Evolutionary conservation across 2,888 invertebrate genomes (phyloP).

Genomic region (Empis stercorea): DNA sequence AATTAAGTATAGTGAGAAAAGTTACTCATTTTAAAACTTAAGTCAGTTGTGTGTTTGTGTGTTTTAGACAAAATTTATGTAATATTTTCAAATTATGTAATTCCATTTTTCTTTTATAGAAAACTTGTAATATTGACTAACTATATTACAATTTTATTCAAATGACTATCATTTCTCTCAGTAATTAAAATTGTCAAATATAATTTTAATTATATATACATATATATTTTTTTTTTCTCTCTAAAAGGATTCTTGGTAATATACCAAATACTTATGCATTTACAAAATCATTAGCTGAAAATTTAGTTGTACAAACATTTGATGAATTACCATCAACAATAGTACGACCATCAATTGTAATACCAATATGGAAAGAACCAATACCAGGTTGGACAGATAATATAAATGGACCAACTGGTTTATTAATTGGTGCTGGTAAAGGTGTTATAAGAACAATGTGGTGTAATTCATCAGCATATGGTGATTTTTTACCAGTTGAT

Average conservation of each 20-base stretch:
- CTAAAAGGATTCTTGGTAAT: constrained; percentile 56
- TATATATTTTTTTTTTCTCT: too few relatives aligned
- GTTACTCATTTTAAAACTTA: too few relatives aligned
- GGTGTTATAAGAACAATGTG: constrained; percentile 84
- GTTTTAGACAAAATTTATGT: too few relatives aligned
- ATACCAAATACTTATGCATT: constrained; percentile 89
- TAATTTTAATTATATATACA: too few relatives aligned
- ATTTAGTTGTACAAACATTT: constrained; percentile 66
- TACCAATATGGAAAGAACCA: constrained; percentile 76
- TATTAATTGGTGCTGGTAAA: constrained; percentile 69
- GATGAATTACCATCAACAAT: constrained; percentile 64
- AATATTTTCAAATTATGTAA: too few relatives aligned
- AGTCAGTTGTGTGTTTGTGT: too few relatives aligned
- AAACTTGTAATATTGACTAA: too few relatives aligned
- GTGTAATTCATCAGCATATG: constrained; percentile 62
- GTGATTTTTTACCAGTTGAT: constrained; percentile 70
- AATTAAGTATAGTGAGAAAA: too few relatives aligned
- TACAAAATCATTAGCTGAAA: constrained; percentile 84
- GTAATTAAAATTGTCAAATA: too few relatives aligned
- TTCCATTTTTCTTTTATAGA: too few relatives aligned
- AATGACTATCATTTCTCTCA: too few relatives aligned
- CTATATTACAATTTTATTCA: too few relatives aligned
- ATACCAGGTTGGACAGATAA: constrained; percentile 88
- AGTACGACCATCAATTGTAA: constrained; percentile 78
- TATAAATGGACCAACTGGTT: constrained; percentile 81